Percentiles rank a stretch among this genome's conserved stretches.
phyloP scores from a whole-genome alignment of 2,113 vertebrate species.

The Acanthisitta chloris region DNA sequence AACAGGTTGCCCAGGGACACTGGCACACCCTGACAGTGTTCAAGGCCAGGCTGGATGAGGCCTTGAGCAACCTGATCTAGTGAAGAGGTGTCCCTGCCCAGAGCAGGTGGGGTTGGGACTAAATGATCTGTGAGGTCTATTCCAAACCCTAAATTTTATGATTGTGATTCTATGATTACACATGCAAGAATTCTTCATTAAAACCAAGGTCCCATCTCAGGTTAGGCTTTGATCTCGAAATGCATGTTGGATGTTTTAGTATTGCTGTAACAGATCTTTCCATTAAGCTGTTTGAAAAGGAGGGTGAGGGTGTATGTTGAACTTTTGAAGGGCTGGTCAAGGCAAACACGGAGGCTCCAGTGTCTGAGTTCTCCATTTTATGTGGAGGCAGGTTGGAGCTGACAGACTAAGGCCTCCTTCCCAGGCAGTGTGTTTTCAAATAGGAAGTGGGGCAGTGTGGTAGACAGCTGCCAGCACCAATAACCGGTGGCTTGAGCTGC shows the following conservation, averaged over 20 bases:
- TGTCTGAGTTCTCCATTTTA: neutral
- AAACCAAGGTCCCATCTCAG: neutral
- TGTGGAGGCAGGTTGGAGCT: neutral
- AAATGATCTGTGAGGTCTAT: no score
- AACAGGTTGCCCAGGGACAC: no score
- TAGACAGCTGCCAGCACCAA: constrained; percentile 52
- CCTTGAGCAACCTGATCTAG: no score
- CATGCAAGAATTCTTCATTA: neutral
- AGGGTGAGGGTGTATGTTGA: neutral
- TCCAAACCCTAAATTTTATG: no score
- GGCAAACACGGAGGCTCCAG: neutral
- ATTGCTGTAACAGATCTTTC: neutral
- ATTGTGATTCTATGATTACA: no score
- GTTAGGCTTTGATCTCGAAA: neutral
- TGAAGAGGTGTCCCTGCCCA: no score
- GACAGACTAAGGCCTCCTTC: neutral
- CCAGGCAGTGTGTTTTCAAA: neutral
- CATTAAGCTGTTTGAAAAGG: neutral
- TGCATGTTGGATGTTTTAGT: neutral
- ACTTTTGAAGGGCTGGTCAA: neutral
- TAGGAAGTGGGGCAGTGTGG: constrained; percentile 37
- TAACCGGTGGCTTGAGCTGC: constrained; percentile 48
- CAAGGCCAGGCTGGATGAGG: no score
- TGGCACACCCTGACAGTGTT: no score
- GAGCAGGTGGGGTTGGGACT: no score